Evolutionary conservation across 2,888 invertebrate genomes (phyloP).

Genomic region (Unio pictorum): DNA sequence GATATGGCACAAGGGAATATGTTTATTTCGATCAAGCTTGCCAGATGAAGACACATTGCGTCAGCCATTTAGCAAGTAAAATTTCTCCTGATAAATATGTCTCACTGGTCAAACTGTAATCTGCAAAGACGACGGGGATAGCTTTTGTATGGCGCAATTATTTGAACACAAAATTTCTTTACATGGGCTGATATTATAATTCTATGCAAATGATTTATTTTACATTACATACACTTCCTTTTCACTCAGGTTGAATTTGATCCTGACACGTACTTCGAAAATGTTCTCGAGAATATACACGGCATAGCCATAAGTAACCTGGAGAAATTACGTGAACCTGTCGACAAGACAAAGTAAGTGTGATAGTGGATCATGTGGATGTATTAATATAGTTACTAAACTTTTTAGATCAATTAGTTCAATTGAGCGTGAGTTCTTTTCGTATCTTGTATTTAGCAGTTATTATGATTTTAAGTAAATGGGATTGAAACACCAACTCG

Average conservation of each 20-base stretch:
- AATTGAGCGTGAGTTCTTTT: not conserved
- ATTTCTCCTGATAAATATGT: no score
- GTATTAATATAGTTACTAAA: not conserved
- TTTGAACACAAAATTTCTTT: not conserved
- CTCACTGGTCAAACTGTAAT: no score
- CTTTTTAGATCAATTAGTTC: not conserved
- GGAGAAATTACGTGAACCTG: slow-evolving; percentile 53
- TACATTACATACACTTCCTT: not conserved
- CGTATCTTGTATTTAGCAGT: no score
- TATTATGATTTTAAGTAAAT: no score
- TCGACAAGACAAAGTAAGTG: slow-evolving; percentile 61
- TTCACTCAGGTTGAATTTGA: slow-evolving; percentile 54
- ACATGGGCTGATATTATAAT: not conserved
- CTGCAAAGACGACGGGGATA: not conserved
- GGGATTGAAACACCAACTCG: no score
- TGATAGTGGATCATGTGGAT: not conserved
- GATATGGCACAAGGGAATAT: no score
- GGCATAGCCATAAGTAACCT: slow-evolving; percentile 54
- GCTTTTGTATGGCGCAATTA: not conserved
- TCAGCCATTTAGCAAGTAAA: no score
- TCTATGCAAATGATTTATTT: not conserved
- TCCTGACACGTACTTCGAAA: slow-evolving; percentile 63
- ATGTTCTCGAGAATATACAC: slow-evolving; percentile 58
- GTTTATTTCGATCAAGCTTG: no score
- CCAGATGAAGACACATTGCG: no score